Percentiles rank a stretch among this genome's conserved stretches.
phyloP scores from a whole-genome alignment of 2,113 vertebrate species.

The Clarias gariepinus region DNA sequence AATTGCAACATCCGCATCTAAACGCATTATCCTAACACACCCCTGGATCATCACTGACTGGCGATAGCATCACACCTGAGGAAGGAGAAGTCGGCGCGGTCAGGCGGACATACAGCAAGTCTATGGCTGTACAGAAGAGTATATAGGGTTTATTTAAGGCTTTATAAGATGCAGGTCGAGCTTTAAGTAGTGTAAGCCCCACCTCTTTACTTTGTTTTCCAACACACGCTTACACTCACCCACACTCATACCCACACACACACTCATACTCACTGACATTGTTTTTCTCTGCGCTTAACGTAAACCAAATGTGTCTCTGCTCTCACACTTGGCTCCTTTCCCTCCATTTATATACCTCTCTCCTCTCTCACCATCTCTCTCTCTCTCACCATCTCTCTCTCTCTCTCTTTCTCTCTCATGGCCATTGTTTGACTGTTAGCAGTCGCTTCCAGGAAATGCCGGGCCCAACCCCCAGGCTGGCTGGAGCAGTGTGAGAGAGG shows the following conservation, averaged over 20 bases:
- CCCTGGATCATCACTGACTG: not conserved
- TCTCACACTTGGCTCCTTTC: slow-evolving; percentile 19
- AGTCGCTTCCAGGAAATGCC: slow-evolving; percentile 37
- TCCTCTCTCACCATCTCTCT: not conserved
- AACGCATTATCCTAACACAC: not conserved
- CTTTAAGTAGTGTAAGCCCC: not conserved
- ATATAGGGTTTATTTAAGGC: not conserved
- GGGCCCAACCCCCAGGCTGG: slow-evolving; percentile 3
- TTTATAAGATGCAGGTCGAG: not conserved
- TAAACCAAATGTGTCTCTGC: slow-evolving; percentile 34
- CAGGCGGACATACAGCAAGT: not conserved
- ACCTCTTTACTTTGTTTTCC: not conserved
- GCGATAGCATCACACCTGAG: not conserved
- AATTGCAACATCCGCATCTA: no score
- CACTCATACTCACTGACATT: not conserved
- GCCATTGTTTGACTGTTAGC: slow-evolving; percentile 38
- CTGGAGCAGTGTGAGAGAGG: slow-evolving; percentile 10
- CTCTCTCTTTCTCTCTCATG: slow-evolving; percentile 22
- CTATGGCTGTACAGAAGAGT: no score
- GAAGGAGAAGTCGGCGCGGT: not conserved
- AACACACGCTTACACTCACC: not conserved
- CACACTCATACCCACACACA: slow-evolving; percentile 6
- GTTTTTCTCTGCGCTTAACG: not conserved
- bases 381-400: not conserved
- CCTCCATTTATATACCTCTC: slow-evolving; percentile 18